Evolutionary conservation across 2,113 vertebrate genomes (phyloP).

Genomic region (Coregonus clupeaformis): DNA sequence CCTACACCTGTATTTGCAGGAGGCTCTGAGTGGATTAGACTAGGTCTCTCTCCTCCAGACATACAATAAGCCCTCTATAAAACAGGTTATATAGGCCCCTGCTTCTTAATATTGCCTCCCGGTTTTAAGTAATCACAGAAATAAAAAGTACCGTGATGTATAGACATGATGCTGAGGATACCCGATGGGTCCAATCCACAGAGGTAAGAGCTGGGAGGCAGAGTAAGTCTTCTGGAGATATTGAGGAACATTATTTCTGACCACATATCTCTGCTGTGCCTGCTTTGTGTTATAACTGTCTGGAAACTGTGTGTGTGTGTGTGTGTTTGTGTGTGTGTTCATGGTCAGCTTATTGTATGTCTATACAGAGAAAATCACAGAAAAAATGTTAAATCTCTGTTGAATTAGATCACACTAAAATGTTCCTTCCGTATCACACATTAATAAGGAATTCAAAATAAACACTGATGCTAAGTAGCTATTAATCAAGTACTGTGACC

Average conservation of each 20-base stretch:
- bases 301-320: background rate
- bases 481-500: background rate
- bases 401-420: background rate
- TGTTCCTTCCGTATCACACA: background rate
- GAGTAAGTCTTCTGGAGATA: background rate
- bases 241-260: background rate
- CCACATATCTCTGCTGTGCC: background rate
- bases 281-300: background rate
- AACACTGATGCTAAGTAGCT: background rate
- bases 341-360: too few species aligned
- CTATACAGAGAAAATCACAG: too few species aligned
- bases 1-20: conserved; percentile 58
- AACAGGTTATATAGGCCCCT: conserved; percentile 49
- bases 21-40: conserved; percentile 63
- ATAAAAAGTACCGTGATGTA: conserved; percentile 55
- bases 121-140: conserved; percentile 65
- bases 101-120: conserved; percentile 56
- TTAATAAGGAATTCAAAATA: background rate
- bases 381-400: background rate
- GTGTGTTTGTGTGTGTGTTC: too few species aligned
- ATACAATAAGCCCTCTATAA: conserved; percentile 64
- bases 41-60: conserved; percentile 40
- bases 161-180: background rate
- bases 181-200: conserved; percentile 1
- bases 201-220: background rate